phyloP scores from a whole-genome alignment of 37 sponge, comb jelly and placozoan species.

The Geodia barretti region DNA sequence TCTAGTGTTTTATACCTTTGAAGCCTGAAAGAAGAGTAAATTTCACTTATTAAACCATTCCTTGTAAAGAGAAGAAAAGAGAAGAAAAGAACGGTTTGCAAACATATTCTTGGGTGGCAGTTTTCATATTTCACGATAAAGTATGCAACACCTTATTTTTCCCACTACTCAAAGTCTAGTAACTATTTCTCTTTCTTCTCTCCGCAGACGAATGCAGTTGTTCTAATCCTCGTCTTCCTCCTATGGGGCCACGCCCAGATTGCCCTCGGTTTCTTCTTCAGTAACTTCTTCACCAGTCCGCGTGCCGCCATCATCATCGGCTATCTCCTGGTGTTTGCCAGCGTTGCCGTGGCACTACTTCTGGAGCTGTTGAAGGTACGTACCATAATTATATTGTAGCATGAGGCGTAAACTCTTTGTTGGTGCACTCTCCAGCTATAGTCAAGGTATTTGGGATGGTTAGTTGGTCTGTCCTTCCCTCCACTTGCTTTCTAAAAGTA shows the following conservation, averaged over 20 bases:
- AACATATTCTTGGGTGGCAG: no score
- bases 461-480: not conserved
- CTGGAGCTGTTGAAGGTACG: slow-evolving; percentile 51
- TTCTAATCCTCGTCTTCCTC: slow-evolving; percentile 44
- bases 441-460: no score
- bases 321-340: slow-evolving; percentile 59
- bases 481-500: not conserved
- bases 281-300: slow-evolving; percentile 75
- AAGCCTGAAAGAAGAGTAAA: no score
- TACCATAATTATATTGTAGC: not conserved
- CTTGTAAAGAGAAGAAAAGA: no score
- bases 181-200: not conserved
- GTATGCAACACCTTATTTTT: no score
- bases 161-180: no score
- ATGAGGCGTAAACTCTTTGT: not conserved
- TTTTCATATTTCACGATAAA: no score
- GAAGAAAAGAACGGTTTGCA: no score
- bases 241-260: slow-evolving; percentile 80
- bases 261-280: slow-evolving; percentile 68
- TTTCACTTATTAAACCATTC: no score
- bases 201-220: slow-evolving; percentile 46
- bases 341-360: slow-evolving; percentile 40
- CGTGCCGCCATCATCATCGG: slow-evolving; percentile 72
- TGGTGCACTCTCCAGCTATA: no score
- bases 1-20: no score